Conservation (phyloP, 1,140 invertebrate species). For the Mamestra configurata region DNA sequence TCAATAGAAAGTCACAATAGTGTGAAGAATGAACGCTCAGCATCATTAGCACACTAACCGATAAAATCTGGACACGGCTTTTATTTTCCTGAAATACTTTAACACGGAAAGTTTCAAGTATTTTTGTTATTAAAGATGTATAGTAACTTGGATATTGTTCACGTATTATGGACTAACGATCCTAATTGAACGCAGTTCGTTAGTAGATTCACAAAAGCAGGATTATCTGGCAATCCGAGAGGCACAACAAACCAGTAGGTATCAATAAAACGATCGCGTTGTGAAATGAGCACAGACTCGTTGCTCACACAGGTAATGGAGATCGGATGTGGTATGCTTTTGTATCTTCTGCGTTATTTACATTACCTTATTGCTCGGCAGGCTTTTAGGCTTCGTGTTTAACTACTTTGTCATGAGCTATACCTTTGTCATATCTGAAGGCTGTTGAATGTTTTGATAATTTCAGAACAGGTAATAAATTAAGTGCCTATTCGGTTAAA, state of each 20-base stretch:
- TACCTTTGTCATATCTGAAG: constrained; percentile 1
- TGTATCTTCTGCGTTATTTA: constrained; percentile 20
- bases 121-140: neutral
- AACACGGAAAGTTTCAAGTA: neutral
- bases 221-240: constrained; percentile 28
- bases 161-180: constrained; percentile 17
- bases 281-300: constrained; percentile 19
- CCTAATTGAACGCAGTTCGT: constrained; percentile 7
- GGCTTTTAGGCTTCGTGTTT: constrained; percentile 32
- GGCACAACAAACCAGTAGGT: constrained; percentile 33
- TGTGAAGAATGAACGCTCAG: constrained; percentile 20
- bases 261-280: constrained; percentile 16
- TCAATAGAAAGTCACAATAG: constrained; percentile 36
- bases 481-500: neutral
- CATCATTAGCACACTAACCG: constrained; percentile 18
- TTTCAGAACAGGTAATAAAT: neutral
- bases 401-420: neutral
- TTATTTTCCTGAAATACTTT: neutral
- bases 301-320: constrained; percentile 6
- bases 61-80: constrained; percentile 5
- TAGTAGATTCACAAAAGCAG: constrained; percentile 18
- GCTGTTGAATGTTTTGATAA: neutral
- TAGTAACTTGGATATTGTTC: constrained; percentile 2
- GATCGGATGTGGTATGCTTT: constrained; percentile 12
- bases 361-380: constrained; percentile 9